These are phyloP conservation scores for Cherax quadricarinatus DNA, from an alignment of 1,140 invertebrate species.

Conservation along the genomic window DNA sequence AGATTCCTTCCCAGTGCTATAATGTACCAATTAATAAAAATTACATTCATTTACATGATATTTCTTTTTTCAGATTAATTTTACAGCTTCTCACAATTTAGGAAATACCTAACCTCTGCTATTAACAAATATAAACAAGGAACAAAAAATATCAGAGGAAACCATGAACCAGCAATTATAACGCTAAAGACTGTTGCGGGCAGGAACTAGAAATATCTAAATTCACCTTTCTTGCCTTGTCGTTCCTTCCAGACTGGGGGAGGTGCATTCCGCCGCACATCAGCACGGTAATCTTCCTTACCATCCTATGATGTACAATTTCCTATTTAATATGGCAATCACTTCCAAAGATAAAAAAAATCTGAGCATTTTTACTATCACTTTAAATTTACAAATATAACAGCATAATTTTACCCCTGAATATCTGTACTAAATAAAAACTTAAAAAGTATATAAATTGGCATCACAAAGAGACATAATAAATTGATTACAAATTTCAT, in stretches of 20 bases:
- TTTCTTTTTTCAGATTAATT: too few species aligned
- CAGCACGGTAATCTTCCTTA: constrained; percentile 66
- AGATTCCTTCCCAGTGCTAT: not conserved
- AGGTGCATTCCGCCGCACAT: constrained; percentile 74
- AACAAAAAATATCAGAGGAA: not conserved
- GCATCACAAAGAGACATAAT: too few species aligned
- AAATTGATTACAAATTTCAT: not conserved
- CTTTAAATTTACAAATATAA: not conserved
- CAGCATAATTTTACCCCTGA: not conserved
- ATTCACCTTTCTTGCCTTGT: constrained; percentile 96
- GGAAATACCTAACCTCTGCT: too few species aligned
- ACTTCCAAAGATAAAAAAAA: too few species aligned
- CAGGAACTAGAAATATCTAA: constrained; percentile 89
- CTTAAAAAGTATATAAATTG: too few species aligned
- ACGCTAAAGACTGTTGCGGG: constrained; percentile 1
- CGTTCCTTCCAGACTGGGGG: constrained; percentile 86
- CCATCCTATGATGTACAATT: constrained; percentile 37
- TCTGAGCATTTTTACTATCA: too few species aligned
- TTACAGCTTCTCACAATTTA: too few species aligned
- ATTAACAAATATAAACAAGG: not conserved
- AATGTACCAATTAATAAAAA: not conserved
- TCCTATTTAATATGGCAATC: not conserved
- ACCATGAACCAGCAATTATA: constrained; percentile 37
- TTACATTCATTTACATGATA: too few species aligned
- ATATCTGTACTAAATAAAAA: too few species aligned